Percentiles rank a stretch among this genome's conserved stretches.
phyloP scores from a whole-genome alignment of 2,888 invertebrate genomes.

The Lacanobia wlatinum region DNA sequence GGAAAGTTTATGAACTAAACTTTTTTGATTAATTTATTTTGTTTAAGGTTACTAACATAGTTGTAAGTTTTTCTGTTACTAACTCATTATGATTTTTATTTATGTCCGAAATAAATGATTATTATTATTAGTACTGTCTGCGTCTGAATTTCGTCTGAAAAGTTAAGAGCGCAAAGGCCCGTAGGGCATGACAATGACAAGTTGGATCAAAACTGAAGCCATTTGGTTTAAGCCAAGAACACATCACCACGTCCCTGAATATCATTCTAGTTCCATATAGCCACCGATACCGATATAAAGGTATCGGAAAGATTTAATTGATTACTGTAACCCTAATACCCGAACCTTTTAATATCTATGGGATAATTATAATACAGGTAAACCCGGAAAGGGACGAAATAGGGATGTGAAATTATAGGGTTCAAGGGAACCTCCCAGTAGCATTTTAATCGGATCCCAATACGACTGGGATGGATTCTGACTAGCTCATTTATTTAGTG shows the following conservation, averaged over 20 bases:
- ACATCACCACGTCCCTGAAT: not conserved
- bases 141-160: too few relatives aligned
- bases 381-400: constrained; percentile 10
- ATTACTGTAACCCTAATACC: constrained; percentile 32
- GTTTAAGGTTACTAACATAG: too few relatives aligned
- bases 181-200: not conserved
- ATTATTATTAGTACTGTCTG: too few relatives aligned
- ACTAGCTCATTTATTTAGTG: too few relatives aligned
- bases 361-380: constrained; percentile 15
- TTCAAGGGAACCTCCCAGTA: not conserved
- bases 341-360: constrained; percentile 2
- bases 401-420: constrained; percentile 23
- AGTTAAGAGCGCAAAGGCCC: too few relatives aligned
- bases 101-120: too few relatives aligned
- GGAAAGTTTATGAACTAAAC: too few relatives aligned
- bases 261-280: not conserved
- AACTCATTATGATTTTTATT: too few relatives aligned
- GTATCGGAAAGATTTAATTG: constrained; percentile 41
- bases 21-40: too few relatives aligned
- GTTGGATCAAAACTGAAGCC: constrained; percentile 12
- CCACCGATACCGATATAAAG: constrained; percentile 1
- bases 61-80: too few relatives aligned
- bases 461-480: not conserved
- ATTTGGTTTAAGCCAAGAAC: not conserved
- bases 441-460: constrained; percentile 13